Conservation (phyloP, 2,888 invertebrate genomes). For the Nemapogon koenigi region DNA sequence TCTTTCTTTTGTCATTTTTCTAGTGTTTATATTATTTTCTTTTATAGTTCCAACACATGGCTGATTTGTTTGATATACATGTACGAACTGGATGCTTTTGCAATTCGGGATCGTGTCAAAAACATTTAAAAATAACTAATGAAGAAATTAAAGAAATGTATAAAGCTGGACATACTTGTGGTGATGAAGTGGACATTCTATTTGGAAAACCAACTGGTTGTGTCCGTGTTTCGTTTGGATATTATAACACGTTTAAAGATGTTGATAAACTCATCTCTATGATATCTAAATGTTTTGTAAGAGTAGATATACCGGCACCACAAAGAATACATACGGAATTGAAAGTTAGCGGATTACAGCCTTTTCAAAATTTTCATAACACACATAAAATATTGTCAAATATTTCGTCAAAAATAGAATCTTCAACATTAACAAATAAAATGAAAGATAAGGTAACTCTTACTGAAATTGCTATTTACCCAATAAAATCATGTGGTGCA, state of each 20-base stretch:
- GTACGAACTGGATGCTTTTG: constrained; percentile 96
- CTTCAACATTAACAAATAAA: constrained; percentile 15
- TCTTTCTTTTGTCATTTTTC: no score
- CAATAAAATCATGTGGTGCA: constrained; percentile 90
- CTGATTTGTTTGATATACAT: constrained; percentile 84
- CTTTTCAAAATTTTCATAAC: constrained; percentile 20
- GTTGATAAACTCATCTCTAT: constrained; percentile 74
- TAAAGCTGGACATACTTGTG: constrained; percentile 89
- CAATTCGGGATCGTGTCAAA: constrained; percentile 93
- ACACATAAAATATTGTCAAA: constrained; percentile 19
- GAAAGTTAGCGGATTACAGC: constrained; percentile 16
- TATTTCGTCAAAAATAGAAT: constrained; percentile 20
- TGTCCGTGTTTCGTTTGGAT: constrained; percentile 90
- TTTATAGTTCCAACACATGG: constrained; percentile 83
- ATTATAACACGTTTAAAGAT: constrained; percentile 80
- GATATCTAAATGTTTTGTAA: constrained; percentile 78
- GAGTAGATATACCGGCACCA: constrained; percentile 27
- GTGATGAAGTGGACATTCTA: constrained; percentile 85
- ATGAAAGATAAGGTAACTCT: constrained; percentile 23
- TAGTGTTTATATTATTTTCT: constrained; percentile 7
- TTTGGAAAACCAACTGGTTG: constrained; percentile 92
- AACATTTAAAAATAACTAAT: constrained; percentile 73
- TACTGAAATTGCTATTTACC: constrained; percentile 69
- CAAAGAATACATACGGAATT: constrained; percentile 29
- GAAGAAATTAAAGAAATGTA: constrained; percentile 78